Evolutionary conservation across 2,797 vertebrate species (phyloP).

Genomic region (Melanotaenia nigrans): DNA sequence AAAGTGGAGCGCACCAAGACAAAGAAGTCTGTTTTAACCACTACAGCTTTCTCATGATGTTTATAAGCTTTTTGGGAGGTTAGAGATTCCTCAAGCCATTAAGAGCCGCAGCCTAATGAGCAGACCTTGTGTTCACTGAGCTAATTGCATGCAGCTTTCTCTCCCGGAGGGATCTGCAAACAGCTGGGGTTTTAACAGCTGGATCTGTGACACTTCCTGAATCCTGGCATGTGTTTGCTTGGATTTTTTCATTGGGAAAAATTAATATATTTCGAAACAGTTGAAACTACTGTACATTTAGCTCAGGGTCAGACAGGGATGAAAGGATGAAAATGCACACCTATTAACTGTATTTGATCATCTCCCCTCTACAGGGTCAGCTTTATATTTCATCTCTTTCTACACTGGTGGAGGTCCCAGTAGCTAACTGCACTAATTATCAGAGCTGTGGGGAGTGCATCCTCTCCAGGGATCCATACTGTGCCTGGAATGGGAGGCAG

Average conservation of each 20-base stretch:
- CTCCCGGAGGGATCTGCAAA: conserved; percentile 61
- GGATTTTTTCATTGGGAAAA: conserved; percentile 11
- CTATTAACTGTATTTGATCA: conserved; percentile 36
- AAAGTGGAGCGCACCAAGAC: conserved; percentile 11
- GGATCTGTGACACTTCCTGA: conserved; percentile 47
- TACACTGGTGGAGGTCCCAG: conserved; percentile 88
- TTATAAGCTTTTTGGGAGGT: conserved; percentile 16
- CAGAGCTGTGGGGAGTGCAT: conserved; percentile 93
- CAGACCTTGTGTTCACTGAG: conserved; percentile 51
- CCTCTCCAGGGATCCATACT: conserved; percentile 95
- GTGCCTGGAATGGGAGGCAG: conserved; percentile 87
- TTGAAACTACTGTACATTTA: conserved; percentile 17
- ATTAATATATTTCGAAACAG: background rate
- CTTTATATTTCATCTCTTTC: conserved; percentile 90
- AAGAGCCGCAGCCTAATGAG: conserved; percentile 42
- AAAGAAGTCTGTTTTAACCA: conserved; percentile 2
- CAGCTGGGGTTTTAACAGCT: conserved; percentile 64
- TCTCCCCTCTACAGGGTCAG: conserved; percentile 80
- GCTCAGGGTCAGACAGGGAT: conserved; percentile 26
- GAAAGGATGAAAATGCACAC: conserved; percentile 41
- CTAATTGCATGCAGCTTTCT: conserved; percentile 64
- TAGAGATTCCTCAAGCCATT: conserved; percentile 54
- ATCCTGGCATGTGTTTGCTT: conserved; percentile 21
- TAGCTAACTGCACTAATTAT: conserved; percentile 95
- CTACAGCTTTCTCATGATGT: conserved; percentile 7